A percentile compares a stretch with the other conserved stretches of the same genome.
Conservation (phyloP, 2,888 invertebrate genomes). For the Drosophila antonietae region DNA sequence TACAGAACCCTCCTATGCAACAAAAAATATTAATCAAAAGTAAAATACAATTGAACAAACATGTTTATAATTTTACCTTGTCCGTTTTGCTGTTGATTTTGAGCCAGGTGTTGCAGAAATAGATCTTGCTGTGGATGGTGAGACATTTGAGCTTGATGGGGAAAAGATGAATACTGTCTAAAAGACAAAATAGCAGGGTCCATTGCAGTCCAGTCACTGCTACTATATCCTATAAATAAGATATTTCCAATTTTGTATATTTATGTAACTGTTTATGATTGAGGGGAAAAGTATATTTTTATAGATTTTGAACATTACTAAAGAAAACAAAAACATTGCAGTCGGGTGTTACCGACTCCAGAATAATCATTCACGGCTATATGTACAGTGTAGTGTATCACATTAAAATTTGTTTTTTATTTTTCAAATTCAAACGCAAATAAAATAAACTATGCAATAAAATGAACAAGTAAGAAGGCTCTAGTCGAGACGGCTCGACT, state of each 20-base stretch:
- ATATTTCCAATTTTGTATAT: not conserved
- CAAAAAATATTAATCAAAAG: slow-evolving; percentile 2
- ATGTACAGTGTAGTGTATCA: too few relatives aligned
- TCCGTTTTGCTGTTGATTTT: slow-evolving; percentile 74
- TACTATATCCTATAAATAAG: slow-evolving; percentile 84
- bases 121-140: slow-evolving; percentile 82
- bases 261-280: not conserved
- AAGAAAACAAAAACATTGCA: too few relatives aligned
- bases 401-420: too few relatives aligned
- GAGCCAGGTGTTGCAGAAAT: slow-evolving; percentile 82
- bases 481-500: too few relatives aligned
- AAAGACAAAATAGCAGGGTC: slow-evolving; percentile 93
- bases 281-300: not conserved
- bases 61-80: slow-evolving; percentile 62
- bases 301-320: too few relatives aligned
- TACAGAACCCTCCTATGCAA: slow-evolving; percentile 72
- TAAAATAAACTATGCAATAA: too few relatives aligned
- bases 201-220: slow-evolving; percentile 94
- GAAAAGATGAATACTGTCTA: slow-evolving; percentile 84
- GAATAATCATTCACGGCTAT: too few relatives aligned
- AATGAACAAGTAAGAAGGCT: too few relatives aligned
- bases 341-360: too few relatives aligned
- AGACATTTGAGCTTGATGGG: slow-evolving; percentile 81
- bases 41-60: not conserved
- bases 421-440: too few relatives aligned